Evolutionary conservation across 2,113 vertebrate species (phyloP).

Genomic region (Gyps fulvus): DNA sequence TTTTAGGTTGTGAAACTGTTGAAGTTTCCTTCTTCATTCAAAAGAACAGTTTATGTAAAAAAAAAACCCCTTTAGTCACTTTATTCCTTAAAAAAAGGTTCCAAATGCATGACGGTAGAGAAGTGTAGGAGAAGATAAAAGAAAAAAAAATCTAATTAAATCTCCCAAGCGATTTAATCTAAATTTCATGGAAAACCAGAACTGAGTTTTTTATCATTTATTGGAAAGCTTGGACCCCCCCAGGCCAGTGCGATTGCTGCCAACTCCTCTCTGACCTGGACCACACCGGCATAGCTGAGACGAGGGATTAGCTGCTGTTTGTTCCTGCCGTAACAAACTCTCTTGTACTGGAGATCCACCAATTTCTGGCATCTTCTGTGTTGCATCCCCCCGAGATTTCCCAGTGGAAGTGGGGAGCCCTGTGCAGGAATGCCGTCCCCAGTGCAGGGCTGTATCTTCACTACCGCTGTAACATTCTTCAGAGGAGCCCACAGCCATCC

Average conservation of each 20-base stretch:
- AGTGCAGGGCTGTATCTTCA: not conserved
- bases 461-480: not conserved
- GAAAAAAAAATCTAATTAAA: too few species aligned
- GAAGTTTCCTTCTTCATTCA: not conserved
- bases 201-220: not conserved
- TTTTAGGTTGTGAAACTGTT: not conserved
- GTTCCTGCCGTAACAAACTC: not conserved
- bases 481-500: not conserved
- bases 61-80: not conserved
- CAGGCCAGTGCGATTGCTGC: not conserved
- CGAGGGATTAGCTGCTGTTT: not conserved
- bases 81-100: not conserved
- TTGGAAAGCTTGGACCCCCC: not conserved
- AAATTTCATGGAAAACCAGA: not conserved
- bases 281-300: accelerated
- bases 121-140: not conserved
- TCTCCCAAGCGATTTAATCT: not conserved
- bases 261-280: too few species aligned
- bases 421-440: not conserved
- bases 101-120: not conserved
- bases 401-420: not conserved
- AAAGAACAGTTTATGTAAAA: not conserved
- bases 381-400: too few species aligned
- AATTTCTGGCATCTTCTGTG: not conserved
- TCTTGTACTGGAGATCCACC: not conserved